phyloP scores from a whole-genome alignment of 2,113 vertebrate genomes.

The Peromyscus maniculatus region DNA sequence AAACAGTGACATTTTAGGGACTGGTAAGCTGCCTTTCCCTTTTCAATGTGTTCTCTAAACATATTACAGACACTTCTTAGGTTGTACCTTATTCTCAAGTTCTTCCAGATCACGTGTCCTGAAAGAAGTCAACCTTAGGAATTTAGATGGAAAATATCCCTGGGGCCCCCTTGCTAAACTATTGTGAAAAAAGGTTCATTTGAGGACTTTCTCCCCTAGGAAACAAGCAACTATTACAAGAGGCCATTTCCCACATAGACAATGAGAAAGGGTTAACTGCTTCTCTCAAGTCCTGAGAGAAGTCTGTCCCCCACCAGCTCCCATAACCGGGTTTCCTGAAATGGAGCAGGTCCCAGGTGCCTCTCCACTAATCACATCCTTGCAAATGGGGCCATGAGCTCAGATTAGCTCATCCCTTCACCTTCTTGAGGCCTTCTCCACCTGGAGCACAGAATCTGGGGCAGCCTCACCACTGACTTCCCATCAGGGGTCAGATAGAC shows the following conservation, averaged over 20 bases:
- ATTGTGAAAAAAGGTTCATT: not conserved
- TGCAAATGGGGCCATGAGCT: conserved; percentile 82
- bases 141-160: conserved; percentile 12
- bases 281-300: conserved; percentile 65
- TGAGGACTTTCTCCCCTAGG: not conserved
- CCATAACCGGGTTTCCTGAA: conserved; percentile 85
- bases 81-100: conserved; percentile 8
- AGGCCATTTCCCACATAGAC: not conserved
- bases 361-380: conserved; percentile 83
- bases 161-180: not conserved
- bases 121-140: conserved; percentile 1
- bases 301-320: conserved; percentile 73
- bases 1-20: not conserved
- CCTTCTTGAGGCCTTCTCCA: conserved; percentile 81
- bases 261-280: conserved; percentile 78
- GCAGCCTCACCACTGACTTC: conserved; percentile 66
- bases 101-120: not conserved
- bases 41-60: not conserved
- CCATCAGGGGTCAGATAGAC: conserved; percentile 62
- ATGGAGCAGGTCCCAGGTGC: conserved; percentile 82
- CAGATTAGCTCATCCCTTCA: conserved; percentile 84
- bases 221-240: conserved; percentile 9
- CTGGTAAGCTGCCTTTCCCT: not conserved
- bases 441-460: conserved; percentile 82
- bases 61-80: not conserved